phyloP scores from a whole-genome alignment of 2,797 vertebrate genomes.

The Propithecus deckenii region DNA sequence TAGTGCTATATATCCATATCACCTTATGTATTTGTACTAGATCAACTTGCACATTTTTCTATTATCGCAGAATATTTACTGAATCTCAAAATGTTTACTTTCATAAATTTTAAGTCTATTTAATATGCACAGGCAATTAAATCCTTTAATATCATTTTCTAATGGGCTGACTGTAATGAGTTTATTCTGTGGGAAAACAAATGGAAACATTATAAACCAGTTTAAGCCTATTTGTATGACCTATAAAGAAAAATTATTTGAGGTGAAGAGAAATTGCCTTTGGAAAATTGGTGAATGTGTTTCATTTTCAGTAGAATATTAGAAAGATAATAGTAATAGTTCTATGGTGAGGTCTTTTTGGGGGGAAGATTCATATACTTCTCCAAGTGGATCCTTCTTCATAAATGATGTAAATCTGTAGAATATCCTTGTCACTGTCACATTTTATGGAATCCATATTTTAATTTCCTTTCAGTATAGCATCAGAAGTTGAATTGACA shows the following conservation, averaged over 20 bases:
- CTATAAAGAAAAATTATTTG: constrained; percentile 64
- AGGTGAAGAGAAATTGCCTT: constrained; percentile 68
- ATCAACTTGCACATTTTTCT: constrained; percentile 18
- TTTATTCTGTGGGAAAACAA: constrained; percentile 71
- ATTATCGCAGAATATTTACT: constrained; percentile 55
- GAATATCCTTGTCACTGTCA: not conserved
- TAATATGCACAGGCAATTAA: constrained; percentile 75
- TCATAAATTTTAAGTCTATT: constrained; percentile 71
- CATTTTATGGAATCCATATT: constrained; percentile 20
- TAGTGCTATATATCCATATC: not conserved
- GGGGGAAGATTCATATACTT: constrained; percentile 14
- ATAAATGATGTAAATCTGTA: constrained; percentile 27
- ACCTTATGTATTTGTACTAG: not conserved
- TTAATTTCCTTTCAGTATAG: constrained; percentile 52
- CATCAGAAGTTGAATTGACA: constrained; percentile 48
- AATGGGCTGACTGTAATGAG: constrained; percentile 65
- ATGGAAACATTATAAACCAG: constrained; percentile 65
- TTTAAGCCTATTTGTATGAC: constrained; percentile 64
- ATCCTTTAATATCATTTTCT: constrained; percentile 71
- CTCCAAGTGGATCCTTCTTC: constrained; percentile 13
- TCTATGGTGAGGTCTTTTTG: not conserved
- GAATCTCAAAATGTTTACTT: constrained; percentile 68
- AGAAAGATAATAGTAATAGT: constrained; percentile 53
- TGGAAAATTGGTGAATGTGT: constrained; percentile 51
- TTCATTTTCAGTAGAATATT: constrained; percentile 49